Evolutionary conservation across 2,797 vertebrate genomes (phyloP).

Genomic region (Mycteria americana): DNA sequence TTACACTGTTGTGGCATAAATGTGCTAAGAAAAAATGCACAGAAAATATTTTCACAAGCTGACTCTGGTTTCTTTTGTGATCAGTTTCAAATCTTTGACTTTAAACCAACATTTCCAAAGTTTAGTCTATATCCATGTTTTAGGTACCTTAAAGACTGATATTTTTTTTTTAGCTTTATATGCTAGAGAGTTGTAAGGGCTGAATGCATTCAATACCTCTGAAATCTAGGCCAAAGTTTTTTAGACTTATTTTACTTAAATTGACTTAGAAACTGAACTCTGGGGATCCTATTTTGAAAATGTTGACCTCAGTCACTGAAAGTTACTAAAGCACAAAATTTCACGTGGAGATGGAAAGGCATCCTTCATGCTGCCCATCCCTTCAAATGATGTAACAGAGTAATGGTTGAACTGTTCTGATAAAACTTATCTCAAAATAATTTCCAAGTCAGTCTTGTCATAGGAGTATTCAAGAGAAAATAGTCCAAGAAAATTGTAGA

Average conservation of each 20-base stretch:
- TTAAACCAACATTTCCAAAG: neutral
- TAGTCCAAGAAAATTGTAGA: neutral
- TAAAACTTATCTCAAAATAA: neutral
- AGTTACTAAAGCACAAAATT: neutral
- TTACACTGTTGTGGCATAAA: neutral
- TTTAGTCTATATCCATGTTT: neutral
- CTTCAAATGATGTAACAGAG: neutral
- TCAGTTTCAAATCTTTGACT: neutral
- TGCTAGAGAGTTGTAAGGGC: neutral
- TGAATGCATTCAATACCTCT: neutral
- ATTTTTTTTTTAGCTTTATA: neutral
- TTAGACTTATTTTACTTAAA: neutral
- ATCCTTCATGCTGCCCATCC: neutral
- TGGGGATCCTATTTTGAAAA: neutral
- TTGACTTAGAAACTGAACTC: neutral
- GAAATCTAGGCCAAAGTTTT: neutral
- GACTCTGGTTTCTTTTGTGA: neutral
- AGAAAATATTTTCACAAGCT: constrained; percentile 31
- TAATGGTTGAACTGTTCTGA: neutral
- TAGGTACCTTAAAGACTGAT: neutral
- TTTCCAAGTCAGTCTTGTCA: neutral
- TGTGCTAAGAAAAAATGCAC: constrained; percentile 16
- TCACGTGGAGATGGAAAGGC: neutral
- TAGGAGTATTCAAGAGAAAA: neutral
- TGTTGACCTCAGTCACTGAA: neutral